Base-by-base conservation (phyloP, 2,797 vertebrate genomes). In the Microchirus variegatus region DNA sequence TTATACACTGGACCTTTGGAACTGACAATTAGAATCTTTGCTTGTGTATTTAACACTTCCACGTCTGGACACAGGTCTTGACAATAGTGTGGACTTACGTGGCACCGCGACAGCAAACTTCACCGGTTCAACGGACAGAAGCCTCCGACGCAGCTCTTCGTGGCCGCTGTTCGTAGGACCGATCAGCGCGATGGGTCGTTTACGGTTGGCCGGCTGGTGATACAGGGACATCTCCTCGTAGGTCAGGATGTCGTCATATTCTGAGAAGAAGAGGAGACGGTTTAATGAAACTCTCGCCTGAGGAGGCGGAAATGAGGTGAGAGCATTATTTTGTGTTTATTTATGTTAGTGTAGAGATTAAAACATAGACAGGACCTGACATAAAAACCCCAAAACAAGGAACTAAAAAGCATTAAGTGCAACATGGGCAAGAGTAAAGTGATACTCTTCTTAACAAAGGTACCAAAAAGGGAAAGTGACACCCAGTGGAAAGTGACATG, bases 151-250 rank as follows among this genome's bases (percentile, higher is more conserved):
- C 71, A 99, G 79, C 73, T 98, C 96, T 5, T 95, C 96, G 13
- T 97, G 96, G 1, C 97, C 96, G 0, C 96, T 95, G 91, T 94
- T 97, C 40, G 95, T 93, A 0, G 97, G 96, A 5, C 96, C 95
- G 0, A 99, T 95, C 75, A 99, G 90, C 51, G 96, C 94, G 1
- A 99, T 91, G 41, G 97, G 97, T 12, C 97, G 92, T 66, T 97
- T 98, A 59, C 95, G 92, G 67, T 95, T 97, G 67, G 95, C 94
- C 3, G 95, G 95, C 76, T 99, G 97, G 81, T 98, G 97, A 81
- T 97, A 99, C 19, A 99, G 94, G 0, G 95, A 96, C 96, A 98
- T 98, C 90, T 99, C 97, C 81, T 99, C 97, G 0, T 99, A 99
- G 58, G 97, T 98, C 90, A 96, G 79, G 81, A 97, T 93, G 67